Base-by-base conservation (phyloP, 2,113 vertebrate species). In the Pongo pygmaeus region DNA sequence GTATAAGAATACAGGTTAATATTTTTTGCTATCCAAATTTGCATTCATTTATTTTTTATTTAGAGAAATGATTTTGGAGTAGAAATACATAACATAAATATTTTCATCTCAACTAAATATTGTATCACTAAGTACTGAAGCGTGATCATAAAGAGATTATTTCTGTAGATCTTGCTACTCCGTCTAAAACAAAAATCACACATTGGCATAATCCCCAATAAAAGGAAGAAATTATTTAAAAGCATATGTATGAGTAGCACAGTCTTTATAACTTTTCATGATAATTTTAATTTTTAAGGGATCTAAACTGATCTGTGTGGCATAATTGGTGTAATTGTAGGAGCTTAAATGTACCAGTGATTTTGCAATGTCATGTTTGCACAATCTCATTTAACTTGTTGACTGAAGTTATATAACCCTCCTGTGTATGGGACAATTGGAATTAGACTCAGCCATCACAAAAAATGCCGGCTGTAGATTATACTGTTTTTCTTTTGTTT, bases 191-290 rank as follows among this genome's bases (percentile, higher is more conserved):
- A 88, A 86, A 92, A 91, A 64, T 89, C 23, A 84, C 35, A 35
- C 6, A 12, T 59, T 84, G 52, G 64, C 25, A 16, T 77, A 72
- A 61, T 88, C 38, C 40, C 30, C 40, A 46, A 8, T 79, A 69
- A 72, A 12, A 81, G 70, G 61, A 94, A 74, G 48, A 84, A 89
- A 67, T 64, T 86, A 78, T 93, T 93, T 97, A n/a, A 93, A 83
- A 81, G 12, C n/a, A 30, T 18, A 22, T 55, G 18, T 2, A 9
- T 55, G 89, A 88, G 77, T 77, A 70, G 92, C 7, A 69, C 10
- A 4, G 23, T 72, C 67, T 87, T 96, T 89, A 35, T 89, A 30
- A 35, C 70, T 95, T 86, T 94, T 79, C 85, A 77, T 84, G 48
- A 50, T 84, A 3, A 35, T 96, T 96, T 80, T 9, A n/a, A 77